These are phyloP conservation scores for Drosophila kohkoa DNA, from an alignment of 1,140 invertebrate genomes.

Conservation along the genomic window DNA sequence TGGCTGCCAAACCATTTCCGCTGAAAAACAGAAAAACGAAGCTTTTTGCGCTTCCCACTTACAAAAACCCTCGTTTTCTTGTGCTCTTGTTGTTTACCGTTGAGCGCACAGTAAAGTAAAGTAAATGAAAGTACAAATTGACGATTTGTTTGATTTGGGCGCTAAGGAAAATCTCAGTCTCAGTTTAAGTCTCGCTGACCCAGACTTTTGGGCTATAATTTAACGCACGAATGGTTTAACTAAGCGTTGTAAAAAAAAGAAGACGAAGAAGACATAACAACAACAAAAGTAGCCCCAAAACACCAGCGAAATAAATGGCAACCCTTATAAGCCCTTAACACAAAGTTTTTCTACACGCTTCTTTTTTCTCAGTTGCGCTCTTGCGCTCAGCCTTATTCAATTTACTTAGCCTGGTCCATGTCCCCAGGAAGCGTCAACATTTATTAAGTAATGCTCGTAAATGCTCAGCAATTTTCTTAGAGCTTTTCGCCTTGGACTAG, in stretches of 20 bases:
- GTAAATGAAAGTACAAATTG: slow-evolving; percentile 83
- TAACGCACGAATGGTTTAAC: slow-evolving; percentile 77
- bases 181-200: neutral
- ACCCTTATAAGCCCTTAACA: slow-evolving; percentile 66
- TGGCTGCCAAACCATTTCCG: slow-evolving; percentile 77
- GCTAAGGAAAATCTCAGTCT: slow-evolving; percentile 62
- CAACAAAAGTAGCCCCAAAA: slow-evolving; percentile 18
- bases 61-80: neutral
- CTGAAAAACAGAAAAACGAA: slow-evolving; percentile 3
- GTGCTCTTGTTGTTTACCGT: slow-evolving; percentile 53
- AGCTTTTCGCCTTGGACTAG: slow-evolving; percentile 19
- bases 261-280: slow-evolving; percentile 16
- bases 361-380: slow-evolving; percentile 34
- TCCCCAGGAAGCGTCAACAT: slow-evolving; percentile 10
- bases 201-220: slow-evolving; percentile 77
- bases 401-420: slow-evolving; percentile 33
- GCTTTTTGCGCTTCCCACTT: neutral
- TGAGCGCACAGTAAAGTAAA: slow-evolving; percentile 55
- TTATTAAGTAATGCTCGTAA: slow-evolving; percentile 75
- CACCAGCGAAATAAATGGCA: slow-evolving; percentile 44
- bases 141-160: slow-evolving; percentile 79
- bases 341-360: slow-evolving; percentile 56
- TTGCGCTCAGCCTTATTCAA: slow-evolving; percentile 55
- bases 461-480: slow-evolving; percentile 66
- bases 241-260: slow-evolving; percentile 65